Percentiles rank a stretch among this genome's conserved stretches.
These are phyloP conservation scores for Napeogenes inachia DNA, from an alignment of 2,888 invertebrate species.

Conservation along the genomic window DNA sequence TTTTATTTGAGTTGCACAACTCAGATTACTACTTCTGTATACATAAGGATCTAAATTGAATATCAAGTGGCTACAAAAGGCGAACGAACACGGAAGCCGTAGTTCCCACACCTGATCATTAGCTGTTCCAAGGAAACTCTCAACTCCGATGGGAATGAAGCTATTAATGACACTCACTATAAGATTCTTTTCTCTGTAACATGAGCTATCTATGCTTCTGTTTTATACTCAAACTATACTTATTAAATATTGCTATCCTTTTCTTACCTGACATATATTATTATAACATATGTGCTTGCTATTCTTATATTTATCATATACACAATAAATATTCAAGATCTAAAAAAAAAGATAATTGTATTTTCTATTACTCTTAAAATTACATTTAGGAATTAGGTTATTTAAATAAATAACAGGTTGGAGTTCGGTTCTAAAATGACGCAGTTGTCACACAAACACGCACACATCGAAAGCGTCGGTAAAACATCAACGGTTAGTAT, in stretches of 20 bases:
- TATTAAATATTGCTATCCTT: no score
- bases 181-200: slow-evolving; percentile 5
- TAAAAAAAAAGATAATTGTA: no score
- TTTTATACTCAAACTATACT: slow-evolving; percentile 5
- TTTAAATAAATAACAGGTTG: no score
- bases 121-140: slow-evolving; percentile 56
- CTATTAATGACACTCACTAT: slow-evolving; percentile 42
- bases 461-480: slow-evolving; percentile 10
- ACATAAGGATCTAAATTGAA: neutral
- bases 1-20: no score
- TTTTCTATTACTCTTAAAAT: no score
- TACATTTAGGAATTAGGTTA: no score
- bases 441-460: slow-evolving; percentile 1
- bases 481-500: slow-evolving; percentile 19
- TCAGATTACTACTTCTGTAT: neutral
- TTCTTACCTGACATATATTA: no score
- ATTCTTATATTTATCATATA: no score
- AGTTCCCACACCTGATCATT: slow-evolving; percentile 62
- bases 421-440: neutral
- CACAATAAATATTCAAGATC: no score
- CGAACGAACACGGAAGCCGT: slow-evolving; percentile 51
- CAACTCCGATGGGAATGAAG: slow-evolving; percentile 49
- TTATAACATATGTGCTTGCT: no score
- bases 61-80: slow-evolving; percentile 21
- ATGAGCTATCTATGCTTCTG: neutral